phyloP scores from a whole-genome alignment of 2,888 invertebrate species.

The Drosophila leonis region DNA sequence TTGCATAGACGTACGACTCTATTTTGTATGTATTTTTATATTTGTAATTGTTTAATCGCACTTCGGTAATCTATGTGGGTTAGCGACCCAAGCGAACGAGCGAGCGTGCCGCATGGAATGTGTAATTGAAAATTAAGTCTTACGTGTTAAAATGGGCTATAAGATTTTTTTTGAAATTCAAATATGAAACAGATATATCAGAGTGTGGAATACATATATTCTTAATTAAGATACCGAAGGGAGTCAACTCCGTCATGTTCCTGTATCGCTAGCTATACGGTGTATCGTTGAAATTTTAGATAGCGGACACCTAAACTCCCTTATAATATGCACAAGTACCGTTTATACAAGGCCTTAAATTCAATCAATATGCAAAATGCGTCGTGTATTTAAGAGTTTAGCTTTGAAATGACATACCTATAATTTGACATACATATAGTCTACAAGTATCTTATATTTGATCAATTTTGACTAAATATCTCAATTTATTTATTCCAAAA shows the following conservation, averaged over 20 bases:
- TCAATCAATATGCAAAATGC: not conserved
- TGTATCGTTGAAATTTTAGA: not conserved
- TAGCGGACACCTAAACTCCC: not conserved
- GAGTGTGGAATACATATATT: not conserved
- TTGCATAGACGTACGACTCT: slow-evolving; percentile 73
- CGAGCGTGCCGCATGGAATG: slow-evolving; percentile 46
- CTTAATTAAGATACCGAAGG: not conserved
- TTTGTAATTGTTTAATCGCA: slow-evolving; percentile 67
- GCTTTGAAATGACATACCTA: not conserved
- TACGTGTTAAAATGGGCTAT: slow-evolving; percentile 1
- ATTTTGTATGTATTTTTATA: slow-evolving; percentile 48
- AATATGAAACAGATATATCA: not conserved
- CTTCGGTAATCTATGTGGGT: slow-evolving; percentile 69
- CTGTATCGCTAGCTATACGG: not conserved
- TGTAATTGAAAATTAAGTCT: slow-evolving; percentile 45
- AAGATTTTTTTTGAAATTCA: not conserved
- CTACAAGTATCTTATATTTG: not conserved
- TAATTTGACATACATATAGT: not conserved
- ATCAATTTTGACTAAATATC: not conserved
- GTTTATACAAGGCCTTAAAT: not conserved
- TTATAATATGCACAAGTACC: not conserved
- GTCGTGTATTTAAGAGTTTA: not conserved
- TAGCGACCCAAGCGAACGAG: slow-evolving; percentile 44
- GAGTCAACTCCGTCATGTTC: not conserved
- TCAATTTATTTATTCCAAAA: slow-evolving; percentile 8